Percentiles rank a stretch among this genome's conserved stretches.
Conservation (phyloP, 2,888 invertebrate species). For the Parthenolecanium corni region DNA sequence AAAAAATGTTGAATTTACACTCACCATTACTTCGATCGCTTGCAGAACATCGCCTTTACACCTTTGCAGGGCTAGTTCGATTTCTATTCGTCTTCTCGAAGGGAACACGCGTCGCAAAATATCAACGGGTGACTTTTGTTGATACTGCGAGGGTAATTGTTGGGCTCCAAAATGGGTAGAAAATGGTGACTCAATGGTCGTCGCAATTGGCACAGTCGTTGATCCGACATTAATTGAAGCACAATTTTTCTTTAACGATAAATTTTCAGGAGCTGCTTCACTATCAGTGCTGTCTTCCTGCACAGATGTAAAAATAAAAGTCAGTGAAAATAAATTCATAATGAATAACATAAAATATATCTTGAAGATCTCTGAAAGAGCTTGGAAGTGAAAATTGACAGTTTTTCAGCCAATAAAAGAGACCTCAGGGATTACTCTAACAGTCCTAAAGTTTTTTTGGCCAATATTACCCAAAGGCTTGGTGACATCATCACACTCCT, state of each 20-base stretch:
- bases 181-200: conserved; percentile 27
- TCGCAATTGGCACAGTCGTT: conserved; percentile 27
- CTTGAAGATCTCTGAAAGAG: background rate
- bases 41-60: conserved; percentile 82
- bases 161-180: conserved; percentile 32
- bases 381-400: too few relatives aligned
- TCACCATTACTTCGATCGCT: conserved; percentile 83
- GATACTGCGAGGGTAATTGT: conserved; percentile 19
- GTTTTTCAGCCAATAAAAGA: too few relatives aligned
- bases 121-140: conserved; percentile 62
- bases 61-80: conserved; percentile 70
- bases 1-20: conserved; percentile 37
- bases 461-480: too few relatives aligned
- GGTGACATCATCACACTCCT: too few relatives aligned
- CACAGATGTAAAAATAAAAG: background rate
- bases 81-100: conserved; percentile 68
- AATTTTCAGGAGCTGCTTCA: conserved; percentile 53
- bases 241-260: conserved; percentile 57
- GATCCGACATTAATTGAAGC: conserved; percentile 22
- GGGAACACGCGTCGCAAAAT: conserved; percentile 83
- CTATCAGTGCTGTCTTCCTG: conserved; percentile 35
- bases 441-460: too few relatives aligned
- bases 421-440: too few relatives aligned
- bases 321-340: background rate
- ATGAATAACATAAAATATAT: too few relatives aligned